Base-by-base conservation (phyloP, 2,888 invertebrate genomes). In the Seira musarum region DNA sequence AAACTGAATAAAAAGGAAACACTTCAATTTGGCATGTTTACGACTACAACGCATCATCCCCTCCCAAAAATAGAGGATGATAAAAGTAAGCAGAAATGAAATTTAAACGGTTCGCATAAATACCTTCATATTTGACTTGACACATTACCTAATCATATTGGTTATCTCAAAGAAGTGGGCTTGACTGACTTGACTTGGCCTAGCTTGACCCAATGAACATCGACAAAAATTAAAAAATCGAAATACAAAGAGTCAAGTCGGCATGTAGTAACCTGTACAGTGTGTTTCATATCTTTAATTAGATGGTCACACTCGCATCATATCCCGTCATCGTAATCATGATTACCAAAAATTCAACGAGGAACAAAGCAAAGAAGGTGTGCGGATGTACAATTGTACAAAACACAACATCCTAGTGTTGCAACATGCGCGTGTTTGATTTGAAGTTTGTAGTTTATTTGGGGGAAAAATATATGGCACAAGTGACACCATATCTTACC, bases 351-450 rank as follows among this genome's bases (percentile, higher is more conserved):
- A 53, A 53, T 53, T 15, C 53, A 53, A 53, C 53, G 13, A 53
- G 53, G 53, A 53, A 53, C 53, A n/a, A 53, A n/a, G 15, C 3
- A 53, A 46, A 66, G 67, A 70, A 40, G 70, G 68, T 35, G 35
- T 72, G 21, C 15, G 68, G 57, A 53, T 53, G 53, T 53, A 53
- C n/a, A n/a, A 53, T 8, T 53, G 53, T 53, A 53, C 6, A 53
- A 30, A 8, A 13, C 15, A 13, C 53, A 13, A 53, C 17, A 30
- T 30, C 30, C 30, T 30, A 30, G 30, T 30, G 3, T 53, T 53
- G 15, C 6, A 53, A 2, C 17, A 15, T 53, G 53, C 53, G 53
- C 53, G 53, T 53, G 53, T 53, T 53, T 40, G 13, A 30, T 30
- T 5, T 30, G 2, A 8, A 5, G 3, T 30, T 30, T 8, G 8